A percentile compares a stretch with the other conserved stretches of the same genome.
phyloP scores from a whole-genome alignment of 2,797 vertebrate species.

The Characodon lateralis region DNA sequence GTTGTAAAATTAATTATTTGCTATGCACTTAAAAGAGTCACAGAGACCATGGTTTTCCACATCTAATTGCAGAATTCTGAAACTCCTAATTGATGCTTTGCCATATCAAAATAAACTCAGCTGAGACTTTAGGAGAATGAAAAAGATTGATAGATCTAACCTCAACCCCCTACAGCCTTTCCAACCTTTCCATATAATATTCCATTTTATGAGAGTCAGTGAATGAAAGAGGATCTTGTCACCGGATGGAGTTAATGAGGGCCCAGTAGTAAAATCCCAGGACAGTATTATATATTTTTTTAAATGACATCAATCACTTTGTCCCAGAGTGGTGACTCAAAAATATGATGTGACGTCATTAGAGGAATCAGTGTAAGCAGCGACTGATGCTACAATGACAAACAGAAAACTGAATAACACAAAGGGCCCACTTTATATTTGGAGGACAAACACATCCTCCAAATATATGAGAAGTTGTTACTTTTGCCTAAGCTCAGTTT shows the following conservation, averaged over 20 bases:
- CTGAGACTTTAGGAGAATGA: not conserved
- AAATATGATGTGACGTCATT: conserved; percentile 61
- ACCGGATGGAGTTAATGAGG: conserved; percentile 54
- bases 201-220: conserved; percentile 40
- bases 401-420: conserved; percentile 36
- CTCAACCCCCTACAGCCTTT: conserved; percentile 13
- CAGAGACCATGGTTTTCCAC: not conserved
- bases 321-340: conserved; percentile 61
- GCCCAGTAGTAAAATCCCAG: conserved; percentile 59
- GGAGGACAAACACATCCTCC: not conserved
- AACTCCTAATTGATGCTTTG: not conserved
- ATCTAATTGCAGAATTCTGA: not conserved
- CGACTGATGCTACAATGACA: conserved; percentile 64
- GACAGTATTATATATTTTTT: conserved; percentile 72
- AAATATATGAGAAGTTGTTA: not conserved
- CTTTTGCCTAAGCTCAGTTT: not conserved
- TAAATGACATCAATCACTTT: conserved; percentile 74
- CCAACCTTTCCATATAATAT: conserved; percentile 17
- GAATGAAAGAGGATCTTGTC: conserved; percentile 60
- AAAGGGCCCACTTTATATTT: conserved; percentile 9
- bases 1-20: not conserved
- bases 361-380: conserved; percentile 68
- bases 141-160: not conserved
- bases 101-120: not conserved
- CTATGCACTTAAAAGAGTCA: not conserved